These are phyloP conservation scores for Panzeria rudis DNA, from an alignment of 2,888 invertebrate genomes.

Conservation along the genomic window DNA sequence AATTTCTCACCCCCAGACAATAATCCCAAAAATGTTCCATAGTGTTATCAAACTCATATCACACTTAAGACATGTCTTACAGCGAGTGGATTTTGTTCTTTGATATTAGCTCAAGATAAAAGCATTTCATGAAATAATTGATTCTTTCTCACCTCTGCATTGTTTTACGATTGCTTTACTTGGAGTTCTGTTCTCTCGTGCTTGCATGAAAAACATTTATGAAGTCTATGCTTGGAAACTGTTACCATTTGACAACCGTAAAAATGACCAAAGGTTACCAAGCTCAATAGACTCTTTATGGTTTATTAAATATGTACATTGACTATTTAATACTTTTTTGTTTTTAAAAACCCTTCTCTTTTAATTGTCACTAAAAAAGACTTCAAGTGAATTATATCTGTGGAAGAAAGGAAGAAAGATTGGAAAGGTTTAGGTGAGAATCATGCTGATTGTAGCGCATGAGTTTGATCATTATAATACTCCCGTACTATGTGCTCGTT, in stretches of 20 bases:
- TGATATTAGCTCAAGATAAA: background rate
- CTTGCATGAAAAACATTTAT: constrained; percentile 45
- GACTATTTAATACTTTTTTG: background rate
- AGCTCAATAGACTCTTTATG: constrained; percentile 64
- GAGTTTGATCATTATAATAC: no score
- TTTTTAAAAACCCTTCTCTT: background rate
- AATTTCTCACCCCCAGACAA: no score
- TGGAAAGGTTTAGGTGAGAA: no score
- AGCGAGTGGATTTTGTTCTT: background rate
- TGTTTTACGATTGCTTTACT: background rate
- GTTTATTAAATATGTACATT: constrained; percentile 58
- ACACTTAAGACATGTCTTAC: no score
- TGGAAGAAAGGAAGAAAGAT: no score
- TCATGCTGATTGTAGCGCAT: no score
- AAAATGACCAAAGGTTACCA: constrained; percentile 69
- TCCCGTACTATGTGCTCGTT: no score
- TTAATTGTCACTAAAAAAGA: constrained; percentile 36
- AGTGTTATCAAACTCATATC: no score
- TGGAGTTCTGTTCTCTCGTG: background rate
- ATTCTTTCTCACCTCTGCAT: constrained; percentile 21
- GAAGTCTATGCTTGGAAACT: constrained; percentile 63
- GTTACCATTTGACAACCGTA: constrained; percentile 57
- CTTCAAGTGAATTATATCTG: no score
- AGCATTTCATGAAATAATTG: background rate
- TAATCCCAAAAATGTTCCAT: no score